Conservation (phyloP, 2,113 vertebrate genomes). For the Butorides virescens region DNA sequence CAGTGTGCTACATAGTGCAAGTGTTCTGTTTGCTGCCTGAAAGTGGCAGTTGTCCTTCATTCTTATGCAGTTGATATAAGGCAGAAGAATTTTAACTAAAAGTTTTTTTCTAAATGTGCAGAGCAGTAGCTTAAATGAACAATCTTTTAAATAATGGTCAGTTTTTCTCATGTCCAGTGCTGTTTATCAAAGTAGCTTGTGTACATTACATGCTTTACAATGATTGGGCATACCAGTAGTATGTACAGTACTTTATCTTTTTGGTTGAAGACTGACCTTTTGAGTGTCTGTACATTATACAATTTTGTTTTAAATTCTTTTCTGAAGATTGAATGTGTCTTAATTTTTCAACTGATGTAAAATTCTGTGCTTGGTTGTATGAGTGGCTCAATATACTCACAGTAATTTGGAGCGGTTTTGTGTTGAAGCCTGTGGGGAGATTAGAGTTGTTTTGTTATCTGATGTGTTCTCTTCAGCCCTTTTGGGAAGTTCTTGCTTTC, state of each 20-base stretch:
- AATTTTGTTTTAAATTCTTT: background rate
- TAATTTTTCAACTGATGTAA: background rate
- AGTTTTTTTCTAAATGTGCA: background rate
- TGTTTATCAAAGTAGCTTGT: background rate
- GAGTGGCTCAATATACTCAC: fast-evolving
- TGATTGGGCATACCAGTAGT: fast-evolving
- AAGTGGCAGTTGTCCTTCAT: background rate
- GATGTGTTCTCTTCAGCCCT: background rate
- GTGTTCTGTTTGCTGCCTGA: background rate
- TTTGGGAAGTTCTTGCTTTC: background rate
- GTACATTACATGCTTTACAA: background rate
- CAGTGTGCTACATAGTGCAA: fast-evolving
- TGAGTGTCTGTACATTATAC: background rate
- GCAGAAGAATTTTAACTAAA: background rate
- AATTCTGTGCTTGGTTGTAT: background rate
- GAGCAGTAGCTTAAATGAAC: background rate
- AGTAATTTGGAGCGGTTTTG: background rate
- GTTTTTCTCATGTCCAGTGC: background rate
- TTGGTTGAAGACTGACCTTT: background rate
- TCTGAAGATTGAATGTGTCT: background rate
- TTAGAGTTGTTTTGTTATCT: background rate
- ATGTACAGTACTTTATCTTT: background rate
- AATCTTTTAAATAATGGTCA: background rate
- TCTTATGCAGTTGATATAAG: background rate
- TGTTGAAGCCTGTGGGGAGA: background rate